phyloP scores from a whole-genome alignment of 2,888 invertebrate genomes.

The Scaptomyza polygonia region DNA sequence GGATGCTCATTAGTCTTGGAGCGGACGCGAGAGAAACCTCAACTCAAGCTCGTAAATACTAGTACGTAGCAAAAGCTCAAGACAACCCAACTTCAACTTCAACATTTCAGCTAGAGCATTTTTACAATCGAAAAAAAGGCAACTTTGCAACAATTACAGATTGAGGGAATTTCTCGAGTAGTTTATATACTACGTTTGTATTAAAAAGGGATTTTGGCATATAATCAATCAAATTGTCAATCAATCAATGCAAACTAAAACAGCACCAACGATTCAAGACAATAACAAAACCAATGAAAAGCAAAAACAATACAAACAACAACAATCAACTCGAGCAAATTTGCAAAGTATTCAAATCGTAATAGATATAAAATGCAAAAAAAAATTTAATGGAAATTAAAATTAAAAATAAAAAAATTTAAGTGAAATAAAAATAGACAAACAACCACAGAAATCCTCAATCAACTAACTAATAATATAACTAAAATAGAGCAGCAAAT shows the following conservation, averaged over 20 bases:
- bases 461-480: too few species aligned
- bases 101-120: conserved; percentile 6
- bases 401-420: too few species aligned
- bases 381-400: too few species aligned
- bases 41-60: conserved; percentile 28
- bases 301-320: too few species aligned
- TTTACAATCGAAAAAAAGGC: conserved; percentile 19
- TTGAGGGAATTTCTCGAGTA: conserved; percentile 4
- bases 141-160: conserved; percentile 46
- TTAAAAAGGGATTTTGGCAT: conserved; percentile 57
- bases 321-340: too few species aligned
- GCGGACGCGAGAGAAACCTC: conserved; percentile 33
- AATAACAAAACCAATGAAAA: conserved; percentile 36
- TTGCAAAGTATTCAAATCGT: too few species aligned
- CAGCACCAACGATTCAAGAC: conserved; percentile 35
- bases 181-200: conserved; percentile 14
- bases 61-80: neutral
- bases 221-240: conserved; percentile 79
- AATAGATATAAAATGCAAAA: too few species aligned
- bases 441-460: too few species aligned
- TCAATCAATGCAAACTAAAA: conserved; percentile 68
- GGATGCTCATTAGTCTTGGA: conserved; percentile 71
- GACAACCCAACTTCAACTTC: neutral
- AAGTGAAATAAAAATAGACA: too few species aligned
- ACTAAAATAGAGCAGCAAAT: too few species aligned